A percentile compares a stretch with the other conserved stretches of the same genome.
Evolutionary conservation across 2,113 vertebrate genomes (phyloP).

Genomic region (Xiphias gladius): DNA sequence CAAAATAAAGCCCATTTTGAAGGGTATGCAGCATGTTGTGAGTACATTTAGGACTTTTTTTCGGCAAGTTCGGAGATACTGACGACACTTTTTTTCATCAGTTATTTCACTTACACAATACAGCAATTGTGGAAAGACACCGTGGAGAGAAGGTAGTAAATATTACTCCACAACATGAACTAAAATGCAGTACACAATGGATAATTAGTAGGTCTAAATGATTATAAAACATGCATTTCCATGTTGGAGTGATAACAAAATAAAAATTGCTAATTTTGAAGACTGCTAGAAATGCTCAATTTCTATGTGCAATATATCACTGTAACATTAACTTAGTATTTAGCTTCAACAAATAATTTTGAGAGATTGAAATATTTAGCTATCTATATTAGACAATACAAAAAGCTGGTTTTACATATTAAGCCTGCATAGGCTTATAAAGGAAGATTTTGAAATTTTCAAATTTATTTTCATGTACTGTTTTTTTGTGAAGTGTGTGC

Average conservation of each 20-base stretch:
- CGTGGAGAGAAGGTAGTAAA: neutral
- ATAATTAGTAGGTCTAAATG: neutral
- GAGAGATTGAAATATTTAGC: too few relatives aligned
- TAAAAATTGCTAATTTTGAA: neutral
- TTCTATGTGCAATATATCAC: neutral
- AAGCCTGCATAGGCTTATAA: too few relatives aligned
- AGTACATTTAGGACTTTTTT: slow-evolving; percentile 4
- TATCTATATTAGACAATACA: too few relatives aligned
- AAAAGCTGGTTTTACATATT: too few relatives aligned
- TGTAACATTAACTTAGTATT: neutral
- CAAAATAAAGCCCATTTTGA: slow-evolving; percentile 85
- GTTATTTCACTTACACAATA: neutral
- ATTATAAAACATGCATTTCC: neutral
- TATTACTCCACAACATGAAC: neutral
- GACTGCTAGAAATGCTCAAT: neutral
- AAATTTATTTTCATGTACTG: too few relatives aligned
- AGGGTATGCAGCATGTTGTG: slow-evolving; percentile 48
- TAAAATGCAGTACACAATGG: too few relatives aligned
- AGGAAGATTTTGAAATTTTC: neutral
- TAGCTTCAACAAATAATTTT: too few relatives aligned
- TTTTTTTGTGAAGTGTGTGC: neutral
- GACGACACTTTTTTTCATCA: neutral
- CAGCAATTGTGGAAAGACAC: neutral
- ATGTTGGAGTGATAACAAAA: neutral
- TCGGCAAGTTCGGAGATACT: neutral